Evolutionary conservation across 1,140 invertebrate species (phyloP).

Genomic region (Teleogryllus occipitalis): DNA sequence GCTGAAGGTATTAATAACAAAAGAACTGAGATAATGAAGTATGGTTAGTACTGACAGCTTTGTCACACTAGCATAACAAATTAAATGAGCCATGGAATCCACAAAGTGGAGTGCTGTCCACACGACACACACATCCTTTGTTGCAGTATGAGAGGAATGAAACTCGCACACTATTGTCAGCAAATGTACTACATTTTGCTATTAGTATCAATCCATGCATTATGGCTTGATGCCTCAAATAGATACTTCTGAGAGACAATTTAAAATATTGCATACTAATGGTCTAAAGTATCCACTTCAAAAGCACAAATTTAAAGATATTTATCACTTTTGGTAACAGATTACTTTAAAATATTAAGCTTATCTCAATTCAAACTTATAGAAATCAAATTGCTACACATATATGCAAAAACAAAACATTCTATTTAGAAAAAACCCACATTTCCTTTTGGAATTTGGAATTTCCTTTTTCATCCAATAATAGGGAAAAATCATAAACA

Average conservation of each 20-base stretch:
- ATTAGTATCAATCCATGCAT: not conserved
- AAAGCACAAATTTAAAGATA: not conserved
- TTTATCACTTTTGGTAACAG: too few species aligned
- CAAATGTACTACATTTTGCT: not conserved
- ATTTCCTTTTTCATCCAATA: too few species aligned
- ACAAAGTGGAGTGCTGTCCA: not conserved
- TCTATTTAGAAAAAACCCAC: too few species aligned
- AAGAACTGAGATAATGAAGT: not conserved
- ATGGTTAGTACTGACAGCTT: not conserved
- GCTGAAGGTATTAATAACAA: slow-evolving; percentile 1
- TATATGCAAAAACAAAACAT: too few species aligned
- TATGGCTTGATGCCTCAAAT: not conserved
- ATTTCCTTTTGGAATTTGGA: too few species aligned
- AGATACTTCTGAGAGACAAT: not conserved
- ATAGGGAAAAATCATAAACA: too few species aligned
- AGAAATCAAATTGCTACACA: too few species aligned
- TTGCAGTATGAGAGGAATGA: not conserved
- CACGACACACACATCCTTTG: not conserved
- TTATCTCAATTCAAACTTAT: too few species aligned
- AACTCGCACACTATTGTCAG: not conserved
- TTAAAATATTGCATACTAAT: not conserved
- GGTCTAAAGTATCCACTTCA: not conserved
- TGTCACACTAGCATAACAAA: not conserved
- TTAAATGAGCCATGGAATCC: not conserved
- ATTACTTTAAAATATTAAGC: too few species aligned